Conservation (phyloP, 2,888 invertebrate species). For the Philhelius pedissequus region DNA sequence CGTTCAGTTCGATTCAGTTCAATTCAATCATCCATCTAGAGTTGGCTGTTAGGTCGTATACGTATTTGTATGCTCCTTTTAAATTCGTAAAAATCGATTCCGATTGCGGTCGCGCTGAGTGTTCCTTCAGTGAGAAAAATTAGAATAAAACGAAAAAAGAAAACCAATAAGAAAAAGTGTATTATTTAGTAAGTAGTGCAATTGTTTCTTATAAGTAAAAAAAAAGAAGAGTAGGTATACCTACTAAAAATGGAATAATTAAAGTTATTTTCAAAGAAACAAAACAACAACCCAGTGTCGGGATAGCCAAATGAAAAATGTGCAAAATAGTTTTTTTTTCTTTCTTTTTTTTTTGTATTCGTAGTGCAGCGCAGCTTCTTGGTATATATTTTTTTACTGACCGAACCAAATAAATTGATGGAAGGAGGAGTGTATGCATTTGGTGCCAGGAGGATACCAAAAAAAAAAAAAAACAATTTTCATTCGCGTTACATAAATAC, state of each 20-base stretch:
- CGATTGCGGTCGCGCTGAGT: constrained; percentile 24
- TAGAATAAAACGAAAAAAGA: constrained; percentile 1
- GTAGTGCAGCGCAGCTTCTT: constrained; percentile 38
- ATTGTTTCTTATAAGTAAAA: neutral
- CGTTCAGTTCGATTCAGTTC: constrained; percentile 17
- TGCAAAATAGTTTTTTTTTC: constrained; percentile 2
- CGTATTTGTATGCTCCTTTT: neutral
- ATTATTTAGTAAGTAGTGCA: constrained; percentile 35
- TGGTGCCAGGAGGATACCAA: constrained; percentile 27
- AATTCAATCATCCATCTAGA: constrained; percentile 62
- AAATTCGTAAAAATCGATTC: constrained; percentile 38
- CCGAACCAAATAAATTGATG: constrained; percentile 4
- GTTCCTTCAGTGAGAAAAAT: constrained; percentile 37
- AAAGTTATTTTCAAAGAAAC: neutral
- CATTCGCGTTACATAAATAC: constrained; percentile 49
- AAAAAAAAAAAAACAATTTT: neutral
- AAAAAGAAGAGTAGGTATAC: too few species aligned
- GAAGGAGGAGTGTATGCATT: constrained; percentile 13
- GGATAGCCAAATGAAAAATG: constrained; percentile 7
- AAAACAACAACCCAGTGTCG: neutral
- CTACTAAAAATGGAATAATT: neutral
- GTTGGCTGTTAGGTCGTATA: constrained; percentile 30
- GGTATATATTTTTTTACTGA: neutral
- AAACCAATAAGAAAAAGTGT: constrained; percentile 29
- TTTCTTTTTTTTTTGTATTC: neutral